Evolutionary conservation across 2,888 invertebrate species (phyloP), one percentile per base, ranked within the genome.

Genomic region (Onthophagus sagittarius): DNA sequence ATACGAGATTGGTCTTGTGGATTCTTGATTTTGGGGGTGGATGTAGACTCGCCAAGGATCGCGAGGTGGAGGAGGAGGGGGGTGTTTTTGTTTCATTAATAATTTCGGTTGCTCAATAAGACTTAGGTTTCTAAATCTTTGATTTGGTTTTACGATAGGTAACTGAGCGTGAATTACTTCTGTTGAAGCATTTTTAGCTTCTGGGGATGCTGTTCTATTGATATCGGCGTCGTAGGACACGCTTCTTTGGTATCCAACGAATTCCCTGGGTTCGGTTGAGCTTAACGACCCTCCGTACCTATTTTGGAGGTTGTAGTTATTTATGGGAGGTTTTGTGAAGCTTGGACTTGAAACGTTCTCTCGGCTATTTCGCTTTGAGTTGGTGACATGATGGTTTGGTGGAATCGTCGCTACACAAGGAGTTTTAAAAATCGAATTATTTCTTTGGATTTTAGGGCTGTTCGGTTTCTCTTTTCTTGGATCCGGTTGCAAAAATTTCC

Each of bases 31-130:
- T 75, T 81, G 78, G n/a, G 67, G 23, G 63, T 87, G 87, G 39
- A 88, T 87, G 15, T 88, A 84, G 13, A 89, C 86, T 83, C 90
- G 88, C 74, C 91, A 88, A 79, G 92, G 93, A 84, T 93, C 93
- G 78, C 93, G 87, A n/a, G 94, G 94, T 0, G 94, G 94, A 32
- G 94, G 94, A 2, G 92, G 91, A 0, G 94, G 94, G 4, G 94
- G 93, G 62, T 78, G 77, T 33, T 73, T 76, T 32, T 63, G 67
- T 11, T 33, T 32, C 67, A 70, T 72, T 14, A 72, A 72, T 53
- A 74, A 33, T 63, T 72, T 71, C 11, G 74, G 72, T 31, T 74
- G 74, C 39, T 84, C 84, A 9, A 82, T 79, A 31, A 83, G 76
- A 76, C 81, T 82, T 23, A 81, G 76, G 77, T 83, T 83, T 73